Percentiles rank a stretch among this genome's conserved stretches.
Evolutionary conservation across 2,797 vertebrate genomes (phyloP).

Genomic region (Martes flavigula): DNA sequence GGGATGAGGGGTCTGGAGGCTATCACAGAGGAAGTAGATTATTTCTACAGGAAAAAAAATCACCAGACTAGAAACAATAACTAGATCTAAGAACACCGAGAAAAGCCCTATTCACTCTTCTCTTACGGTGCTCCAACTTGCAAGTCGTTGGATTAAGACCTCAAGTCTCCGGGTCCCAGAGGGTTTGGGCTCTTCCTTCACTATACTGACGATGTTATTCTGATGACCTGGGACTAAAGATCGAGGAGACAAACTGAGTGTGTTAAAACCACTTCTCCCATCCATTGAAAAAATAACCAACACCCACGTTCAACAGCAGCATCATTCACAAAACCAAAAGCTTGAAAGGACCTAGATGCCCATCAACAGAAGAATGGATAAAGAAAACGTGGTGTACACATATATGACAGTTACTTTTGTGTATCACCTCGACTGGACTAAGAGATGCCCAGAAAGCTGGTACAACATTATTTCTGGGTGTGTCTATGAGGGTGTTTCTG

Average conservation of each 20-base stretch:
- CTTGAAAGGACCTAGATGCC: not conserved
- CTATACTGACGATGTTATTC: not conserved
- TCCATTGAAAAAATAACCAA: not conserved
- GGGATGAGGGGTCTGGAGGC: not conserved
- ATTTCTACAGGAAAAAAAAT: not conserved
- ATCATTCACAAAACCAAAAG: not conserved
- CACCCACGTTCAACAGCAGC: not conserved
- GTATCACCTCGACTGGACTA: not conserved
- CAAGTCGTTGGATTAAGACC: not conserved
- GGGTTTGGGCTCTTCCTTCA: slow-evolving; percentile 1
- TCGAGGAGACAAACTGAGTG: not conserved
- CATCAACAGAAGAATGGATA: not conserved
- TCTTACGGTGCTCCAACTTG: not conserved
- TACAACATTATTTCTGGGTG: not conserved
- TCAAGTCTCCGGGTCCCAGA: not conserved
- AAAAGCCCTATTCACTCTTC: not conserved
- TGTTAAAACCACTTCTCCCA: not conserved
- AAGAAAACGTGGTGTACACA: not conserved
- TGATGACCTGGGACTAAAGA: not conserved
- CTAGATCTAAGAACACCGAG: not conserved
- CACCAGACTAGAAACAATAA: not conserved
- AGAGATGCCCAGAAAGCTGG: not conserved
- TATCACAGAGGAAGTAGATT: not conserved
- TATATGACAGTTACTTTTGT: not conserved
- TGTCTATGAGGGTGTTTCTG: not conserved